Conservation (phyloP, 2,113 vertebrate genomes). For the Percopsis transmontana region DNA sequence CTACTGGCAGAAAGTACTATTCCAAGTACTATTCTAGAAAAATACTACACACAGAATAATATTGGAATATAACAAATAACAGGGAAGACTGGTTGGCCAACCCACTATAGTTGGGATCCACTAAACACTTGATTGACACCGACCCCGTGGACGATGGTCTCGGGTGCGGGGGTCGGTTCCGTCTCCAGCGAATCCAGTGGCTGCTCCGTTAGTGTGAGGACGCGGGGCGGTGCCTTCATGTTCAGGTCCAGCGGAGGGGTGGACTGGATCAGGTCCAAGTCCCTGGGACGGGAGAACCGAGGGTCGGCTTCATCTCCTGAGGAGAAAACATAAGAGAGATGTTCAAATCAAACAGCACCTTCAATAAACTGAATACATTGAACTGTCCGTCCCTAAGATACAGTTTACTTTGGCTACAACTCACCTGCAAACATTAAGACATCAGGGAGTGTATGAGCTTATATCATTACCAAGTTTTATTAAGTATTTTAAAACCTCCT, state of each 20-base stretch:
- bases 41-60: no score
- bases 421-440: no score
- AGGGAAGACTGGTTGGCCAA: no score
- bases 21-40: no score
- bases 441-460: no score
- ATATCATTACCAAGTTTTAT: no score
- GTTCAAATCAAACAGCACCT: background rate
- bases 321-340: conserved; percentile 2
- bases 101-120: no score
- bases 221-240: conserved; percentile 91
- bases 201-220: conserved; percentile 91
- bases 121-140: conserved; percentile 44
- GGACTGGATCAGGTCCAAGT: conserved; percentile 93
- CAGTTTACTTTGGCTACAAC: no score
- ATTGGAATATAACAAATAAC: no score
- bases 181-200: conserved; percentile 93
- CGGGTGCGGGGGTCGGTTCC: conserved; percentile 77
- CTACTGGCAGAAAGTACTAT: no score
- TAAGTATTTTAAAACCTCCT: no score
- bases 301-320: conserved; percentile 84
- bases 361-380: background rate
- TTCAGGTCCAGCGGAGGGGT: conserved; percentile 85
- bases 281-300: conserved; percentile 84
- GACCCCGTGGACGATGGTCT: conserved; percentile 82
- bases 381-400: no score